Conservation (phyloP, 2,797 vertebrate genomes). For the Tympanoctomys barrerae region DNA sequence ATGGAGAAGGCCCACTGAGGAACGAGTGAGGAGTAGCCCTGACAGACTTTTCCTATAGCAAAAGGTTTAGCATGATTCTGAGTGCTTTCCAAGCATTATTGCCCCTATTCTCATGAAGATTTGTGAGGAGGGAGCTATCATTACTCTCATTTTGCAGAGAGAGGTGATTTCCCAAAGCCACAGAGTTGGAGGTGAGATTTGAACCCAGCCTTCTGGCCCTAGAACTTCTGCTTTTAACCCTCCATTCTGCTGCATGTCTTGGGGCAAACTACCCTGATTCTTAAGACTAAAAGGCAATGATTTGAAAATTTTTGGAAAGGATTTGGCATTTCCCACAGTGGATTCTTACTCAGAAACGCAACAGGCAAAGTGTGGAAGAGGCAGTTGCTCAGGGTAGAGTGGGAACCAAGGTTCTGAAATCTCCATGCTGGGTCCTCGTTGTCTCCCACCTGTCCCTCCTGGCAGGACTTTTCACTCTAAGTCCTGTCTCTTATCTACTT, state of each 20-base stretch:
- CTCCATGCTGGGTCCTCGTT: background rate
- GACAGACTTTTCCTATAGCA: background rate
- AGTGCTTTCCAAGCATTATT: background rate
- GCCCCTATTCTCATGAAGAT: background rate
- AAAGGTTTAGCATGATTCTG: background rate
- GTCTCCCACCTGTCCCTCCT: no score
- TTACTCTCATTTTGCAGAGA: background rate
- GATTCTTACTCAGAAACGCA: background rate
- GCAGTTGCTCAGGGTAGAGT: fast-evolving
- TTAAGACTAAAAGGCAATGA: background rate
- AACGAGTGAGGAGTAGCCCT: background rate
- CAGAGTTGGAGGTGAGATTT: background rate
- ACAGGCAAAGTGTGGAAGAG: background rate
- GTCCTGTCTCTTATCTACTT: background rate
- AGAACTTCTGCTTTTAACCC: background rate
- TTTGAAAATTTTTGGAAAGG: background rate
- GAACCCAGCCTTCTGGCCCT: background rate
- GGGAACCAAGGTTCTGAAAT: background rate
- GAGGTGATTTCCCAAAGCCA: background rate
- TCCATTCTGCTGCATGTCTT: background rate
- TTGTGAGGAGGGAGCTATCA: background rate
- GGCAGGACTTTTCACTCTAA: fast-evolving
- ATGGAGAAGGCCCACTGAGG: background rate
- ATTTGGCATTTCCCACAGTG: background rate
- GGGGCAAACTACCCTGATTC: background rate